A percentile compares a stretch with the other conserved stretches of the same genome.
These are phyloP conservation scores for Cichladusa arquata DNA, from an alignment of 2,113 vertebrate species.

Conservation along the genomic window DNA sequence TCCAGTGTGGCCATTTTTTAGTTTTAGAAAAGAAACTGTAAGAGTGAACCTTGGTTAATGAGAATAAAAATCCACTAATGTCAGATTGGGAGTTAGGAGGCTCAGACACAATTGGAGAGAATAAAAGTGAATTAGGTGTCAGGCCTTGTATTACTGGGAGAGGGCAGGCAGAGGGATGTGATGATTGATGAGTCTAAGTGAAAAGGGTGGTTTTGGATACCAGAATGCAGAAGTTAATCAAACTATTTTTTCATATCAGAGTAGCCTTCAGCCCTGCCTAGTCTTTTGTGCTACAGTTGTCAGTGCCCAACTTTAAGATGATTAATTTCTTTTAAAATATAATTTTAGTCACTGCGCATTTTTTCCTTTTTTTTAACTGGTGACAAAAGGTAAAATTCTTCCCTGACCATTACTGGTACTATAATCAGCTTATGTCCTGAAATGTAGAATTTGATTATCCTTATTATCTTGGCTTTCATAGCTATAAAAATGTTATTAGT, in stretches of 20 bases:
- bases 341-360: background rate
- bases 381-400: slow-evolving; percentile 16
- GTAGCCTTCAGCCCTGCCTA: background rate
- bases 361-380: background rate
- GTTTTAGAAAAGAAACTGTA: background rate
- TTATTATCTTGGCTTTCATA: slow-evolving; percentile 52
- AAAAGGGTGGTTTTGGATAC: background rate
- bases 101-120: background rate
- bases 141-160: background rate
- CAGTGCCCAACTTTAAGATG: background rate
- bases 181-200: background rate
- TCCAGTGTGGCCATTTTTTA: fast-evolving
- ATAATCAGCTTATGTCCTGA: slow-evolving; percentile 34
- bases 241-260: background rate
- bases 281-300: background rate
- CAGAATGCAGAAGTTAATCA: background rate
- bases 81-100: background rate
- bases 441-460: slow-evolving; percentile 32
- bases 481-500: slow-evolving; percentile 58
- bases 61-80: background rate
- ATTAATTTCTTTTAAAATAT: slow-evolving; percentile 1
- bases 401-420: background rate
- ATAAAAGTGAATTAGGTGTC: background rate
- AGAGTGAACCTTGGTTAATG: background rate
- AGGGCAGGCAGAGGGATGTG: background rate